Base-by-base conservation (phyloP, 2,113 vertebrate species). In the Anthoscopus minutus region DNA sequence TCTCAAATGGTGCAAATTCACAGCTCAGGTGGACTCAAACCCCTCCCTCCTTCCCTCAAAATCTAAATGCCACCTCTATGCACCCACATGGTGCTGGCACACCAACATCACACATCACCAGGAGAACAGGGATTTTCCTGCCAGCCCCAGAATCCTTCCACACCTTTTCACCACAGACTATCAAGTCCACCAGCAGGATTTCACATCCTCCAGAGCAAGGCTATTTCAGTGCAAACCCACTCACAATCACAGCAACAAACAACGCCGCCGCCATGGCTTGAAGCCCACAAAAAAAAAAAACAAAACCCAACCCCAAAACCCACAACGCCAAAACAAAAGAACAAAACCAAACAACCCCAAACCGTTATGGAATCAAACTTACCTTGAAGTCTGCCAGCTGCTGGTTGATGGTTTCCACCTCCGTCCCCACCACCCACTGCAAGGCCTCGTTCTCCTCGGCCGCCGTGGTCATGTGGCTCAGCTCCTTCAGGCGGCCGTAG, bases 361-460 rank as follows among this genome's bases (percentile, higher is more conserved):
- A 84, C 7, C 1, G 0, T 3, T 0, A 21, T 0, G 13, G 60
- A 40, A 18, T 4, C 4, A 28, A 60, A 40, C 98, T 88, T 97
- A 99, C 99, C 98, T 99, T 99, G 96, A 99, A 99, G 96, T 99
- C 98, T 33, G 98, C 98, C 95, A 99, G 91, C 93, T 99, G 99
- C 79, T 99, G 99, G 92, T 98, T 99, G 98, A 99, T 99, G 95
- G 97, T 96, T 40, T 99, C 99, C 95, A 99, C 99, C 97, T 99
- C 99, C 0, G 99, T 98, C 7, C 99, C 99, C 28, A 99, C 99
- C 21, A 98, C 86, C 85, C 98, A 98, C 97, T 99, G 99, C 16
- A 98, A 66, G 0, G 98, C 98, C 80, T 99, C 98, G 8, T 97
- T 98, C 33, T 99, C 98, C 94, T 99, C 99, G 0, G 99, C 99